Base-by-base conservation (phyloP, 2,888 invertebrate species). In the Acanthosepion pharaonis region DNA sequence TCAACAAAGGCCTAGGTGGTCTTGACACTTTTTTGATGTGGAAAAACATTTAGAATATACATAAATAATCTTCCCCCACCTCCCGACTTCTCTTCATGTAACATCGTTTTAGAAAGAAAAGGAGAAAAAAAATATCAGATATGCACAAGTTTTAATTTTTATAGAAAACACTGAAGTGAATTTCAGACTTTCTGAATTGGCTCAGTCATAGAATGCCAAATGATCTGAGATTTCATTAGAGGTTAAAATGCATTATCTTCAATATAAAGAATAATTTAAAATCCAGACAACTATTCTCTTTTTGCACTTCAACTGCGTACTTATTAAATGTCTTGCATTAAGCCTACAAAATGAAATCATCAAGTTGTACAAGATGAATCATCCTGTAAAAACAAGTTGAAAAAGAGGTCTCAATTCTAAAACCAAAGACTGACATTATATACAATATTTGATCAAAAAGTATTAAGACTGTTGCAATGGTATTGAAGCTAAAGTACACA, bases 1-100 rank as follows among this genome's bases (percentile, higher is more conserved):
- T 78, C n/a, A 78, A 78, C 78, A n/a, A 78, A n/a, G 78, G 78
- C 78, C 78, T 78, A n/a, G 78, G 78, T 78, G 78, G 78, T 78
- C 78, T 78, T 78, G 78, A 78, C 78, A 78, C 78, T 78, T 78
- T 78, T n/a, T 33, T 78, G n/a, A 78, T 78, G 78, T 78, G 78
- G 42, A 78, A 78, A 78, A 78, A 78, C 78, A 78, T 78, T 78
- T 78, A n/a, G n/a, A 78, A 78, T 78, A 15, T 78, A 78, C n/a
- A 78, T 18, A 33, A 78, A 78, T 78, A 78, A 78, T n/a, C 78
- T 33, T 78, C 33, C 78, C 15, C 33, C n/a, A n/a, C n/a, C n/a
- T n/a, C 78, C n/a, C n/a, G 4, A 11, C 78, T n/a, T 33, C n/a
- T 33, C 11, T n/a, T 18, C 11, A n/a, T 78, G 23, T n/a, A 28